phyloP scores from a whole-genome alignment of 2,113 vertebrate genomes.

The Hemibagrus wyckioides region DNA sequence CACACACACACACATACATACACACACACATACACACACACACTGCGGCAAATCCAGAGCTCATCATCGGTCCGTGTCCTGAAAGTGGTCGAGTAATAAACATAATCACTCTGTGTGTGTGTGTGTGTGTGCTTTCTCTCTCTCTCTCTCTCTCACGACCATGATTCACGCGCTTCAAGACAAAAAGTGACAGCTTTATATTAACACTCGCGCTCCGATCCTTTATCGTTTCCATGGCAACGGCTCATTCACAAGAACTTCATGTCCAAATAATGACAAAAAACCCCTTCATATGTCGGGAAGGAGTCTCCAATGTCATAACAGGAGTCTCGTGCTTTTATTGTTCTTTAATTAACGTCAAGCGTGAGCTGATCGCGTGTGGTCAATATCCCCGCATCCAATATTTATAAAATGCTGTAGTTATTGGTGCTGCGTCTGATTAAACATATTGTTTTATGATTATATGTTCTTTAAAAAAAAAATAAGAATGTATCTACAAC shows the following conservation, averaged over 20 bases:
- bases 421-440: not conserved
- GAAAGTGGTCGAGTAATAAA: not conserved
- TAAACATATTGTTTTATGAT: not conserved
- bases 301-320: not conserved
- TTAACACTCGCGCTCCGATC: not conserved
- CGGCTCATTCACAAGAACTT: not conserved
- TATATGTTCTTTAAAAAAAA: not conserved
- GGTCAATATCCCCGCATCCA: too few relatives aligned
- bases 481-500: not conserved
- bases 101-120: not conserved
- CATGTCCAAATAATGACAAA: not conserved
- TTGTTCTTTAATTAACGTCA: too few relatives aligned
- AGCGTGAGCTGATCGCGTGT: too few relatives aligned
- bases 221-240: not conserved
- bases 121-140: conserved; percentile 21
- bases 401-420: too few relatives aligned
- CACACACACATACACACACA: conserved; percentile 11
- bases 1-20: conserved; percentile 11
- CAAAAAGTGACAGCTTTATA: not conserved
- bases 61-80: not conserved
- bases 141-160: not conserved
- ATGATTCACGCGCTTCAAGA: not conserved
- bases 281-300: too few relatives aligned
- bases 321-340: not conserved
- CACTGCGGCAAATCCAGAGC: conserved; percentile 9